Conservation (phyloP, 2,113 vertebrate genomes). For the Anas platyrhynchos region DNA sequence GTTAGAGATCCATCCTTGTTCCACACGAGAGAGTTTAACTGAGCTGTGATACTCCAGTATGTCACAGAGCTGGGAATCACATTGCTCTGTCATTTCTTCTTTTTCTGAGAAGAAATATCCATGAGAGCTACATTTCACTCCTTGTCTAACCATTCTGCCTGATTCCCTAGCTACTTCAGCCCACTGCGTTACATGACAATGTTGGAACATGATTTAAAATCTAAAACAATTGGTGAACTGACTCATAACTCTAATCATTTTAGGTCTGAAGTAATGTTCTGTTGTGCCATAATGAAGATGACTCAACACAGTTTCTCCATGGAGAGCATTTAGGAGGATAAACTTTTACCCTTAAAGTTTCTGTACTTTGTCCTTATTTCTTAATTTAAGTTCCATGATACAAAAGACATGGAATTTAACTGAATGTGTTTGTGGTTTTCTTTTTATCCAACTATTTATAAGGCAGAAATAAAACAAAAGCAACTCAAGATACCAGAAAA, state of each 20-base stretch:
- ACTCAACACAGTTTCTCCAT: slow-evolving; percentile 37
- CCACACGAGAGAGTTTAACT: not conserved
- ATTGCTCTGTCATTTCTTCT: not conserved
- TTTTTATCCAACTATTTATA: not conserved
- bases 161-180: not conserved
- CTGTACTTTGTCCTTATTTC: not conserved
- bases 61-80: not conserved
- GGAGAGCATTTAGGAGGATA: not conserved
- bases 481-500: not conserved
- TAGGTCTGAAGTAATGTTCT: slow-evolving; percentile 49
- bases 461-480: not conserved
- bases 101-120: not conserved
- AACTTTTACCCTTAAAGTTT: slow-evolving; percentile 39
- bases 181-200: slow-evolving; percentile 5
- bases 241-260: slow-evolving; percentile 56
- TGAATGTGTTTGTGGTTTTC: not conserved
- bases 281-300: slow-evolving; percentile 34
- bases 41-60: not conserved
- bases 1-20: not conserved
- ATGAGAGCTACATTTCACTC: not conserved
- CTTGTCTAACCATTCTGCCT: not conserved
- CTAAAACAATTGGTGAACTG: slow-evolving; percentile 54
- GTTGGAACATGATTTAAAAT: slow-evolving; percentile 34
- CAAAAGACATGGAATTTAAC: not conserved
- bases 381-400: not conserved